Evolutionary conservation across 1,140 invertebrate species (phyloP), one percentile per base, ranked within the genome.

Genomic region (Berghia stephanieae): DNA sequence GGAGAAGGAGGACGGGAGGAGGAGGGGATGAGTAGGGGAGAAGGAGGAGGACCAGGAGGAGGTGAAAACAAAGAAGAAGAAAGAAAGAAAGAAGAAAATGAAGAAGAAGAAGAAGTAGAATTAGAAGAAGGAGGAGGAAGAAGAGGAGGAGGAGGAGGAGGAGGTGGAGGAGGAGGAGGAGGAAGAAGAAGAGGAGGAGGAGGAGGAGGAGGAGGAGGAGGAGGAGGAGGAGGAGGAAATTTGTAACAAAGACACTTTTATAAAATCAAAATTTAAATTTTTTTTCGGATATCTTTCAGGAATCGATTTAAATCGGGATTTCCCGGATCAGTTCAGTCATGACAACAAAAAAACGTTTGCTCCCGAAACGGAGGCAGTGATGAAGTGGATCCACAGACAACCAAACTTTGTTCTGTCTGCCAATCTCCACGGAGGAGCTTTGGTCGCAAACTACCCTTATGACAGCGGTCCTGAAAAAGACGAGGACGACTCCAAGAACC

Each of bases 391-490:
- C 1, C 86, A 91, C 13, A 90, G 92, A 2, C 91, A 94, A 81
- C 95, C 95, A 0, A 99, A 99, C 90, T 96, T 99, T 6, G 96
- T 98, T 2, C 89, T 99, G 2, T 98, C 96, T 0, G 97, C 97
- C 1, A 98, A 98, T 91, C 89, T 99, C 3, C 97, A 99, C 86
- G 97, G 97, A 44, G 95, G 95, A 0, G 94, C 95, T 84, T 86
- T 96, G 16, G 95, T 96, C 0, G 95, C 94, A 18, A 96, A 96
- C 88, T 96, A 96, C 88, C 95, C 95, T 0, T 96, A 94, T 85
- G 95, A 96, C 68, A 78, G 83, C 49, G 84, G 80, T 67, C 38
- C 46, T n/a, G n/a, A n/a, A n/a, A n/a, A n/a, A n/a, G n/a, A n/a
- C n/a, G n/a, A n/a, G n/a, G n/a, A n/a, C n/a, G n/a, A n/a, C n/a